Evolutionary conservation across 2,113 vertebrate species (phyloP), one percentile per base, ranked within the genome.

Genomic region (Gymnobelideus leadbeateri): DNA sequence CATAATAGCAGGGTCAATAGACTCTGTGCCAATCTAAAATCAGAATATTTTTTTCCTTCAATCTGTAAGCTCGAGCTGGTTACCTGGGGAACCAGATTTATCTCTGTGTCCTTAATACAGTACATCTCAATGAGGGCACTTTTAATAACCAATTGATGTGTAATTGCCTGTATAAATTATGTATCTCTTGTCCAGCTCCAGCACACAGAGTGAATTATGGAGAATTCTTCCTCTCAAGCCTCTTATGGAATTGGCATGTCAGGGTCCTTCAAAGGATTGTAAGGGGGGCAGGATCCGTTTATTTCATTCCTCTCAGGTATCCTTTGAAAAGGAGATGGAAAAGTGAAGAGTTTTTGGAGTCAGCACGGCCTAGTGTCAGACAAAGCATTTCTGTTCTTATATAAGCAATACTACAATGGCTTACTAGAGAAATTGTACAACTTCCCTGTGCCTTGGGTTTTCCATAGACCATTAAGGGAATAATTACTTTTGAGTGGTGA

Each of bases 161-260:
- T 98, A 99, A 99, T 98, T 98, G 98, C 97, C 95, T 97, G 97
- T 95, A 98, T 99, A 98, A 99, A 99, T 99, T 98, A 99, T 99
- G 97, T 96, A 98, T 98, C 96, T 98, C 11, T 1, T 92, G 93
- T 96, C 96, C 0, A 43, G 96, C 96, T 96, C 97, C 52, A 68
- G 89, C 10, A 31, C 89, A 91, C 31, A 1, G 52, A 52, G 94
- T 98, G 98, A 98, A 96, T 98, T 98, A 99, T 98, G 96, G 97
- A 97, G 97, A 97, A 96, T 97, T 57, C 46, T 50, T 97, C 93
- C 94, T 96, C 91, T 96, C 94, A 92, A 1, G 0, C 95, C 47
- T 9, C 55, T 51, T 0, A 1, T 93, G 95, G 95, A 84, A 53
- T 96, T 26, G 7, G 94, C 95, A 52, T 49, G 61, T 50, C 43